Base-by-base conservation (phyloP, 2,888 invertebrate species). In the Lasioglossum marginatum region DNA sequence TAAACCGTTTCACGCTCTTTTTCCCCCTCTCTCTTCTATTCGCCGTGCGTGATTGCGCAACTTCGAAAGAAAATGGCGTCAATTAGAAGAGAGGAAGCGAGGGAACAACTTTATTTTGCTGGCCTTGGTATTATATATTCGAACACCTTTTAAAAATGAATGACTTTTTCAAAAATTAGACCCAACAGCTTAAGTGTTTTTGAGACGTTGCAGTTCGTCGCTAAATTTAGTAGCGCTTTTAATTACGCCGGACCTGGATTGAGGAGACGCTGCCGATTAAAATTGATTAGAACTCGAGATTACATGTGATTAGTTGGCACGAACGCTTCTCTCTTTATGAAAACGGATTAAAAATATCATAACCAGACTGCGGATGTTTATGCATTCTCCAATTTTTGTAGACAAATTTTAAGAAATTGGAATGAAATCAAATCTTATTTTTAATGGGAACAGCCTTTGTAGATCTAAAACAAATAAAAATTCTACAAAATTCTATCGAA, bases 201-300 rank as follows among this genome's bases (percentile, higher is more conserved):
- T 43, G 43, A 43, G 43, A 43, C 12, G 43, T 43, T 43, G 43
- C 43, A 90, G 79, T 81, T 77, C 63, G 40, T 27, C 63, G 40
- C 40, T 34, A 81, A 78, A 82, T 89, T 63, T 66, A 68, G 14
- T 23, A 74, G 27, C 43, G 45, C 12, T 70, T 40, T 70, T 40
- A 40, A 70, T 70, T 70, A 70, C 68, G 40, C n/a, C 34, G 68
- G 23, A 40, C 40, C 40, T n/a, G 37, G 4, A 23, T 23, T 12
- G 37, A 40, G 12, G 37, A 40, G 68, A 70, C 37, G 31, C 2
- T 63, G 31, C 63, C 63, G 68, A n/a, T 40, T 37, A n/a, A 70
- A 73, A 34, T 81, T 75, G 23, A 82, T 75, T 82, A 48, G 31
- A 75, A 74, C 2, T 34, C 57, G 1, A n/a, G 12, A 68, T 37